Conservation (phyloP, 2,888 invertebrate genomes). For the Trissolcus japonicus region DNA sequence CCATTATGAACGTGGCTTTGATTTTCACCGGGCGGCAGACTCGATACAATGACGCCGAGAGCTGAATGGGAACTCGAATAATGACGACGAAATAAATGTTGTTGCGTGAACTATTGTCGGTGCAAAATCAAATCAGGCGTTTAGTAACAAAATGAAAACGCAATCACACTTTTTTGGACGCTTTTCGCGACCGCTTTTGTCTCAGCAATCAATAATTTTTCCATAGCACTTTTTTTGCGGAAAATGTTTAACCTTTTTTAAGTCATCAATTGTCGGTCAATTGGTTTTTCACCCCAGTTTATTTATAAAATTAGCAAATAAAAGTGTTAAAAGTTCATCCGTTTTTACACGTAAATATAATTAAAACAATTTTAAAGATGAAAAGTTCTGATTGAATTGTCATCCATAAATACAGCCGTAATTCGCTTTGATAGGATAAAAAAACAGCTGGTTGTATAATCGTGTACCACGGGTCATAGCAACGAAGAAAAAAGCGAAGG, state of each 20-base stretch:
- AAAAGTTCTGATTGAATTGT: background rate
- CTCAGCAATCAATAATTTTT: background rate
- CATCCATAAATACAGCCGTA: constrained; percentile 16
- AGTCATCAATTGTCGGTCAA: background rate
- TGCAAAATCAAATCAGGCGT: constrained; percentile 8
- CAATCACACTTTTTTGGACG: background rate
- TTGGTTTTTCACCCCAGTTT: too few relatives aligned
- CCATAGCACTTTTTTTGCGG: too few relatives aligned
- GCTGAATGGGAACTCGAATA: constrained; percentile 22
- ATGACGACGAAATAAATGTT: constrained; percentile 35
- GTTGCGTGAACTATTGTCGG: constrained; percentile 5
- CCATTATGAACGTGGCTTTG: constrained; percentile 39
- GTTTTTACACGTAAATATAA: too few relatives aligned
- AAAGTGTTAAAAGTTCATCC: too few relatives aligned
- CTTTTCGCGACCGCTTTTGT: background rate
- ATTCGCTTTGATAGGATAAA: constrained; percentile 14
- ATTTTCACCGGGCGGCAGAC: constrained; percentile 24
- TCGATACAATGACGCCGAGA: constrained; percentile 34
- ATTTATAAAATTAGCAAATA: too few relatives aligned
- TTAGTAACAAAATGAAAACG: background rate
- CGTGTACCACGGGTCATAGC: constrained; percentile 20
- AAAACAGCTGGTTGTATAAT: constrained; percentile 16
- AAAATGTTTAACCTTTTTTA: background rate
- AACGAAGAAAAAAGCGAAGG: constrained; percentile 13
- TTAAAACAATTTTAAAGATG: background rate